phyloP scores from a whole-genome alignment of 2,797 vertebrate genomes.

The Brachymystax lenok region DNA sequence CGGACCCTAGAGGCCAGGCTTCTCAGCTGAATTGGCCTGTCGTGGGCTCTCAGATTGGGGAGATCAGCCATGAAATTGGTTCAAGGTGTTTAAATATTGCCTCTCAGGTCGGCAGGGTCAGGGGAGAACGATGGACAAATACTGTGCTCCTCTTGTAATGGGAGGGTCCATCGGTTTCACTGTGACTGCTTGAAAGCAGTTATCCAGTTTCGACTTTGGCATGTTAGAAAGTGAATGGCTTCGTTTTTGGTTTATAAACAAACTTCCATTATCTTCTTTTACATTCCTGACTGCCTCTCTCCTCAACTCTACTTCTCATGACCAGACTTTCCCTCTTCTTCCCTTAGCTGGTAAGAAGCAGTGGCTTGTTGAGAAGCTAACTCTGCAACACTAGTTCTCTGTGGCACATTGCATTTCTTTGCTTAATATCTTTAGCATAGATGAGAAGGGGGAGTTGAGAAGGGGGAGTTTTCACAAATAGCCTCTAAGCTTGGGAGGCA shows the following conservation, averaged over 20 bases:
- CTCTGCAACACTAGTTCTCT: slow-evolving; percentile 28
- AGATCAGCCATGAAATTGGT: slow-evolving; percentile 76
- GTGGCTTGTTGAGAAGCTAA: slow-evolving; percentile 33
- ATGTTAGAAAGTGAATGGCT: slow-evolving; percentile 10
- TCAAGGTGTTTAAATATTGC: slow-evolving; percentile 61
- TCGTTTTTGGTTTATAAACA: slow-evolving; percentile 16
- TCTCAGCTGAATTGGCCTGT: slow-evolving; percentile 66
- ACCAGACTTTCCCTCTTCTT: slow-evolving; percentile 5
- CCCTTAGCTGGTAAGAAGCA: slow-evolving; percentile 12
- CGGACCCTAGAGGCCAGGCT: slow-evolving; percentile 41
- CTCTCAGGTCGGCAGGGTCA: slow-evolving; percentile 23
- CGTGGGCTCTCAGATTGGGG: slow-evolving; percentile 52
- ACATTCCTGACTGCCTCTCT: background rate
- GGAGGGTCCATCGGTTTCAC: background rate
- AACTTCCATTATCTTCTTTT: slow-evolving; percentile 1
- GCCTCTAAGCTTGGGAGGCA: slow-evolving; percentile 9
- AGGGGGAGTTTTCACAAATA: slow-evolving; percentile 26
- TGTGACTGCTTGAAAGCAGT: slow-evolving; percentile 1
- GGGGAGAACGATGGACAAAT: slow-evolving; percentile 21
- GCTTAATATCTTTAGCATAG: slow-evolving; percentile 41
- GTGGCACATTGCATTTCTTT: slow-evolving; percentile 35
- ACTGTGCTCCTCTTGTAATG: slow-evolving; percentile 8
- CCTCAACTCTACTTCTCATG: background rate
- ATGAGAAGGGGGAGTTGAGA: slow-evolving; percentile 22
- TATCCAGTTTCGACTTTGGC: background rate